Evolutionary conservation across 1,140 invertebrate genomes (phyloP), one percentile per base, ranked within the genome.

Genomic region (Proales similis): DNA sequence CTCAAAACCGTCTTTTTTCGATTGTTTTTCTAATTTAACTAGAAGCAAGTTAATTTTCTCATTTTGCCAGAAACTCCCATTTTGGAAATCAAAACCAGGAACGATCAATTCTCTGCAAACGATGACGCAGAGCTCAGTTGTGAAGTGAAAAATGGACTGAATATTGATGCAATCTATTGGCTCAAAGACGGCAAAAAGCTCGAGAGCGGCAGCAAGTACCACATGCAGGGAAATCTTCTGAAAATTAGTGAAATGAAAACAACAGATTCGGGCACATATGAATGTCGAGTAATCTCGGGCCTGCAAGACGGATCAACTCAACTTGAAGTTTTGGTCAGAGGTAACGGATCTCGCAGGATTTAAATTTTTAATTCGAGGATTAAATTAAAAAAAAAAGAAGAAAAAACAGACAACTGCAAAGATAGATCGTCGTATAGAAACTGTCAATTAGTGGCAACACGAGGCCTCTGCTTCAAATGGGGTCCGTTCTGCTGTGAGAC

Each of bases 401-500:
- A n/a, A 6, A 57, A 5, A 1, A 48, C 19, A 26, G 45, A 9
- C 7, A 42, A 57, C 17, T 57, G 51, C 6, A 42, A 57, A 24
- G 51, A 57, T 42, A 22, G 29, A 11, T 39, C 51, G 32, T 57
- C 51, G 29, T 57, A 57, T 42, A 39, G 32, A 42, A 42, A 57
- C 27, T 57, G 51, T 26, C 39, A 39, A 42, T 39, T 57, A 24
- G 51, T 57, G 17, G 51, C 45, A 2, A 2, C 38, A 12, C 39
- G 27, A 38, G 51, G 51, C 14, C 32, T 38, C n/a, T 57, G 51
- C 32, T 5, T 12, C 11, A 57, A 26, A 57, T 57, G 14, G 29
- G 19, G 26, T 14, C 39, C 39, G 12, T 57, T 30, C 22, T 57
- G 51, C 19, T 57, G 51, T 42, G 45, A 57, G 30, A 57, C 51